Conservation (phyloP, 30 jellyfish, hydroid and myxozoan species). For the Turritopsis dohrnii region DNA sequence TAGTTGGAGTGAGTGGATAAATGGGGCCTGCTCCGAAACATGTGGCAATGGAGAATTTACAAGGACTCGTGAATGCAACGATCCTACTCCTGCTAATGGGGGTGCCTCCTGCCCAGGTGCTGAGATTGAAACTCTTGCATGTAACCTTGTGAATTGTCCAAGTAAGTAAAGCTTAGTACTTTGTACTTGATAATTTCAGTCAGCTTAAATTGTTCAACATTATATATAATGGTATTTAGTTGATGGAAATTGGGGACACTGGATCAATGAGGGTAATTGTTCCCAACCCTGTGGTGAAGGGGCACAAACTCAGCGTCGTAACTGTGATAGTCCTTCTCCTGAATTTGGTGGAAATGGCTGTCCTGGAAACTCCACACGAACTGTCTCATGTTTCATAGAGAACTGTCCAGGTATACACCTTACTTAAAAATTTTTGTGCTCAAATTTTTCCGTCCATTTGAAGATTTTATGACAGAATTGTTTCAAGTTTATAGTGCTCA, state of each 20-base stretch:
- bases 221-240: conserved; percentile 2
- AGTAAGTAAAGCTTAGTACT: background rate
- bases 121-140: background rate
- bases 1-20: background rate
- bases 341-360: conserved; percentile 15
- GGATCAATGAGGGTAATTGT: background rate
- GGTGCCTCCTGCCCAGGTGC: conserved; percentile 6
- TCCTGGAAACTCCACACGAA: background rate
- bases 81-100: conserved; percentile 23
- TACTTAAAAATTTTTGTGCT: too few species aligned
- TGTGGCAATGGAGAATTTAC: conserved; percentile 5
- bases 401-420: conserved; percentile 11
- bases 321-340: conserved; percentile 18
- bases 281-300: conserved; percentile 15
- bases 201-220: too few species aligned
- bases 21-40: conserved; percentile 10
- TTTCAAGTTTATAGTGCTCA: too few species aligned
- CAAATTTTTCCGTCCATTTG: too few species aligned
- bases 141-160: conserved; percentile 6
- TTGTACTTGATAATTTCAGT: background rate
- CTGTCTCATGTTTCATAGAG: background rate
- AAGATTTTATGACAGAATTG: too few species aligned
- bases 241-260: conserved; percentile 12
- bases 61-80: conserved; percentile 6
- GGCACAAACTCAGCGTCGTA: background rate